Percentiles rank a stretch among this genome's conserved stretches.
These are phyloP conservation scores for Venturia canescens DNA, from an alignment of 1,140 invertebrate species.

Conservation along the genomic window DNA sequence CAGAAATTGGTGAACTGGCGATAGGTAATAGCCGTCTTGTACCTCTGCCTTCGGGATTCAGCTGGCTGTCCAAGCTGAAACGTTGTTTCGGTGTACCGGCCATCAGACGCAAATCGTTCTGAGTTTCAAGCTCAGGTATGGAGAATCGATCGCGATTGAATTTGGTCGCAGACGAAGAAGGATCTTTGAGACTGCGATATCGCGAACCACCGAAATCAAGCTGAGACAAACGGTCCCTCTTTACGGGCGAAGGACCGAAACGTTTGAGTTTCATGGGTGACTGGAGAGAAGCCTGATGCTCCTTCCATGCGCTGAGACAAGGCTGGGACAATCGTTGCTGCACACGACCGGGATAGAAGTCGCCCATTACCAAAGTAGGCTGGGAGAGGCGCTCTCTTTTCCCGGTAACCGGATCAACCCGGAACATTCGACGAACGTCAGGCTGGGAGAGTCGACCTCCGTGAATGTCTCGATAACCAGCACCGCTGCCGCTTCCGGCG, in stretches of 20 bases:
- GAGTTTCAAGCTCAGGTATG: slow-evolving; percentile 71
- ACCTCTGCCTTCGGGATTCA: slow-evolving; percentile 62
- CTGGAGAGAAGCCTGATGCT: slow-evolving; percentile 55
- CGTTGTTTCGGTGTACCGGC: slow-evolving; percentile 72
- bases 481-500: slow-evolving; percentile 50
- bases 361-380: slow-evolving; percentile 69
- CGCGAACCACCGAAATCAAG: slow-evolving; percentile 67
- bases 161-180: slow-evolving; percentile 55
- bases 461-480: slow-evolving; percentile 11
- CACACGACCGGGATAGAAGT: slow-evolving; percentile 64
- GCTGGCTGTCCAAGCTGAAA: slow-evolving; percentile 70
- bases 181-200: slow-evolving; percentile 53
- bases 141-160: slow-evolving; percentile 72
- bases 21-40: slow-evolving; percentile 68
- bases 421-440: slow-evolving; percentile 55
- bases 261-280: slow-evolving; percentile 65
- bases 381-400: slow-evolving; percentile 71
- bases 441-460: slow-evolving; percentile 54
- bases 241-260: slow-evolving; percentile 54
- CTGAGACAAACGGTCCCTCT: slow-evolving; percentile 68
- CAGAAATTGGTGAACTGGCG: slow-evolving; percentile 70
- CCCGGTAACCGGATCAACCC: slow-evolving; percentile 52
- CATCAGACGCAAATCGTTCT: slow-evolving; percentile 70
- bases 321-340: slow-evolving; percentile 72
- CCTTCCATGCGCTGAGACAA: slow-evolving; percentile 61